Percentiles rank a stretch among this genome's conserved stretches.
These are phyloP conservation scores for Neelides folsomi DNA, from an alignment of 2,888 invertebrate genomes.

Conservation along the genomic window DNA sequence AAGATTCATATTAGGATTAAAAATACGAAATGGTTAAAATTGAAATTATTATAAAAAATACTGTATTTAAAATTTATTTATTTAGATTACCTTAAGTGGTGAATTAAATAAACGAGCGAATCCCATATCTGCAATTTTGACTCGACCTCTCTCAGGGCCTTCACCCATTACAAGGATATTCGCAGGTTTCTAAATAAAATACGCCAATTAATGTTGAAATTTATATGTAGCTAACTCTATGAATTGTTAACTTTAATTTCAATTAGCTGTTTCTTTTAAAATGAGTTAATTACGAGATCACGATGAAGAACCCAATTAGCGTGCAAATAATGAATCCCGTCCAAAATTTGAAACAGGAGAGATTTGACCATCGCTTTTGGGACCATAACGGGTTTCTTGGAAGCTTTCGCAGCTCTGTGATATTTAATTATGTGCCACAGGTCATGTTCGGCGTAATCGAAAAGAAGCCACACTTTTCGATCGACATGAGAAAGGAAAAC, in stretches of 20 bases:
- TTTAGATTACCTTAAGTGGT: slow-evolving; percentile 61
- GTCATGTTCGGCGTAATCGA: slow-evolving; percentile 99
- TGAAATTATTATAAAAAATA: too few species aligned
- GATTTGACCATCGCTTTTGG: slow-evolving; percentile 97
- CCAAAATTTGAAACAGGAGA: slow-evolving; percentile 89
- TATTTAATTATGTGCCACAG: slow-evolving; percentile 99
- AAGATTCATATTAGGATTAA: too few species aligned
- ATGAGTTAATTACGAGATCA: slow-evolving; percentile 57
- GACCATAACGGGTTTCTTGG: slow-evolving; percentile 84
- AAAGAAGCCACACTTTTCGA: slow-evolving; percentile 89
- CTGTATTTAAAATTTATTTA: too few species aligned
- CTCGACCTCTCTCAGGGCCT: slow-evolving; percentile 87
- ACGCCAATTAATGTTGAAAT: neutral
- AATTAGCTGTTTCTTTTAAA: neutral
- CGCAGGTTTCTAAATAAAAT: slow-evolving; percentile 68
- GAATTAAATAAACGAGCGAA: slow-evolving; percentile 96
- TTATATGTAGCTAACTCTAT: neutral
- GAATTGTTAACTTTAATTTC: neutral
- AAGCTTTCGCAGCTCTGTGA: slow-evolving; percentile 93
- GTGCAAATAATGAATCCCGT: slow-evolving; percentile 97
- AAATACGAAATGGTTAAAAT: too few species aligned
- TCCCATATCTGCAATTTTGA: slow-evolving; percentile 99
- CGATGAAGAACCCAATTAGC: slow-evolving; percentile 98
- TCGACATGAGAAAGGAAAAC: slow-evolving; percentile 95
- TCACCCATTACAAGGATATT: slow-evolving; percentile 99